phyloP scores from a whole-genome alignment of 2,888 invertebrate genomes.

The Ptychoptera albimana region DNA sequence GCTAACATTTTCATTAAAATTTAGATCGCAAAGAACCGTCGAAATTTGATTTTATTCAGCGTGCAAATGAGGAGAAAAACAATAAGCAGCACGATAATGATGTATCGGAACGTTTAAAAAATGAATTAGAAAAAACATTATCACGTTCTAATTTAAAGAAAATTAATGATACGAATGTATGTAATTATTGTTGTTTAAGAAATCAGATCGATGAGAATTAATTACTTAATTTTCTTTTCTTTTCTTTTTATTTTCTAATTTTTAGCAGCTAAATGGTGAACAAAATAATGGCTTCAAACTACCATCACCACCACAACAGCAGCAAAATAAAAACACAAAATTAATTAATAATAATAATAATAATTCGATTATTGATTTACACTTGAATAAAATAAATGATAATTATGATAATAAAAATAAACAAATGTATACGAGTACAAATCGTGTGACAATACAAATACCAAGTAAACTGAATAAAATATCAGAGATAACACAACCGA shows the following conservation, averaged over 20 bases:
- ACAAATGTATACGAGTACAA: conserved; percentile 10
- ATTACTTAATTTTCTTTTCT: not conserved
- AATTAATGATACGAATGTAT: conserved; percentile 49
- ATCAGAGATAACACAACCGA: too few species aligned
- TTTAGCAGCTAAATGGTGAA: conserved; percentile 14
- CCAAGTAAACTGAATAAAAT: conserved; percentile 16
- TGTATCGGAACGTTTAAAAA: conserved; percentile 49
- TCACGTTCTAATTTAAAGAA: conserved; percentile 61
- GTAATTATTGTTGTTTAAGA: not conserved
- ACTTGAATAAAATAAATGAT: not conserved
- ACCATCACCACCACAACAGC: conserved; percentile 12
- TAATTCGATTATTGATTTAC: not conserved
- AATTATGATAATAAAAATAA: conserved; percentile 5
- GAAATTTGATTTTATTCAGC: conserved; percentile 49
- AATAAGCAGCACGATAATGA: conserved; percentile 20
- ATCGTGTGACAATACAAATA: conserved; percentile 11
- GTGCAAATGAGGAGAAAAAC: conserved; percentile 9
- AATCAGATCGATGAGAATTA: not conserved
- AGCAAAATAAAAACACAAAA: conserved; percentile 8
- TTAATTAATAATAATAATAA: conserved; percentile 1
- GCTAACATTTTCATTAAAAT: not conserved
- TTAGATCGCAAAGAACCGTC: conserved; percentile 43
- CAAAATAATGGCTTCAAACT: conserved; percentile 11
- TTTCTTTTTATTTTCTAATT: conserved; percentile 5
- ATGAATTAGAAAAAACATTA: conserved; percentile 56